Evolutionary conservation across 2,888 invertebrate species (phyloP).

Genomic region (Cerastis leucographa): DNA sequence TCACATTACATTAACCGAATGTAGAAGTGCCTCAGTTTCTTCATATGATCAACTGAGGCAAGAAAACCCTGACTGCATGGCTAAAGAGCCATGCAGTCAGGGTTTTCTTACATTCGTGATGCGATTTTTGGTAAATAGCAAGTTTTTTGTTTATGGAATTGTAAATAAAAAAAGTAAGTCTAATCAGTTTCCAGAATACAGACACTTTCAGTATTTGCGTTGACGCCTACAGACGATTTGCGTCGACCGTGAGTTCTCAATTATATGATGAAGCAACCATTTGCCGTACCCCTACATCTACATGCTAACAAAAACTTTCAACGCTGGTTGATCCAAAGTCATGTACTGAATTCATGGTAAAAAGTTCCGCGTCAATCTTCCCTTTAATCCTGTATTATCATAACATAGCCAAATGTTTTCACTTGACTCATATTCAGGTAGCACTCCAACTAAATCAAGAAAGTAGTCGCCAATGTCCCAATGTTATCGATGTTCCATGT

Average conservation of each 20-base stretch:
- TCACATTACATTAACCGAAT: too few species aligned
- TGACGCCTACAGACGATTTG: slow-evolving; percentile 8
- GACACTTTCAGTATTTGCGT: slow-evolving; percentile 11
- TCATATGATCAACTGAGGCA: too few species aligned
- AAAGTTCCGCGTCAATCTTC: neutral
- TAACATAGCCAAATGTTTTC: neutral
- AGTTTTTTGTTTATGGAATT: too few species aligned
- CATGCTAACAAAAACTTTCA: neutral
- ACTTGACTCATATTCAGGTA: neutral
- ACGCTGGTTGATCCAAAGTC: neutral
- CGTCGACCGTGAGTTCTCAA: slow-evolving; percentile 29
- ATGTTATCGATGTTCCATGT: neutral
- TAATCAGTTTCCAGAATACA: neutral
- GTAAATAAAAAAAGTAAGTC: too few species aligned
- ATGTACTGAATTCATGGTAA: neutral
- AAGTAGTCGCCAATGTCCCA: neutral
- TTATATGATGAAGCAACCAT: neutral
- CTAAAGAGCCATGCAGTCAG: too few species aligned
- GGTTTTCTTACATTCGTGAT: too few species aligned
- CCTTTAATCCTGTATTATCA: neutral
- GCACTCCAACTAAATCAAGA: slow-evolving; percentile 19
- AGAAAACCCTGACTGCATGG: too few species aligned
- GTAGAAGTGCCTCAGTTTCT: too few species aligned
- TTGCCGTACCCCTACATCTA: neutral
- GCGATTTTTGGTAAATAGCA: too few species aligned